Conservation (phyloP, 92 coral and sea anemone genomes). For the Parazoanthus atlanticus region DNA sequence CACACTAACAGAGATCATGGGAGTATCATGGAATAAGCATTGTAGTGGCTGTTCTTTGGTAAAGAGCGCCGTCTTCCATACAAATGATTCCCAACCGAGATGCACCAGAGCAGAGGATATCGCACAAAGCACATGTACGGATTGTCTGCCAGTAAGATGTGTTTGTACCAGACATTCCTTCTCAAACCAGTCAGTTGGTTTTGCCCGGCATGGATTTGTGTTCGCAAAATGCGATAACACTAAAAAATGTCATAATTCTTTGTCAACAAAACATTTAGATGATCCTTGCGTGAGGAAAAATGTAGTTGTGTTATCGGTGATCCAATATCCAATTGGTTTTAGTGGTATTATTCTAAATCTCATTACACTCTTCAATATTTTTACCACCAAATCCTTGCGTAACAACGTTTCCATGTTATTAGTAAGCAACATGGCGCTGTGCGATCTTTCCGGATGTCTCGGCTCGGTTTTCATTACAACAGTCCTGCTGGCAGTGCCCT, state of each 20-base stretch:
- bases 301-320: background rate
- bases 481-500: conserved; percentile 10
- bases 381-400: conserved; percentile 13
- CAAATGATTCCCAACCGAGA: background rate
- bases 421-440: conserved; percentile 21
- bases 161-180: background rate
- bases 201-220: conserved; percentile 28
- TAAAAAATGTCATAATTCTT: background rate
- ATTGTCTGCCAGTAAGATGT: conserved; percentile 27
- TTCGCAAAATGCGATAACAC: conserved; percentile 20
- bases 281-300: conserved; percentile 27
- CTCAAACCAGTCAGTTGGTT: background rate
- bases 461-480: background rate
- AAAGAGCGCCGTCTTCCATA: conserved; percentile 15
- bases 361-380: conserved; percentile 5
- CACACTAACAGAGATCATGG: conserved; percentile 52
- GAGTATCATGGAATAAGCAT: conserved; percentile 56
- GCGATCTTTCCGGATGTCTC: conserved; percentile 20
- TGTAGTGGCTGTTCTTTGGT: conserved; percentile 34
- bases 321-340: conserved; percentile 28
- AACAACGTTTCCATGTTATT: conserved; percentile 16
- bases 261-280: background rate
- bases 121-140: conserved; percentile 14
- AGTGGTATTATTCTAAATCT: background rate
- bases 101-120: background rate